Conservation (phyloP, 2,888 invertebrate genomes). For the Parnassius apollo region DNA sequence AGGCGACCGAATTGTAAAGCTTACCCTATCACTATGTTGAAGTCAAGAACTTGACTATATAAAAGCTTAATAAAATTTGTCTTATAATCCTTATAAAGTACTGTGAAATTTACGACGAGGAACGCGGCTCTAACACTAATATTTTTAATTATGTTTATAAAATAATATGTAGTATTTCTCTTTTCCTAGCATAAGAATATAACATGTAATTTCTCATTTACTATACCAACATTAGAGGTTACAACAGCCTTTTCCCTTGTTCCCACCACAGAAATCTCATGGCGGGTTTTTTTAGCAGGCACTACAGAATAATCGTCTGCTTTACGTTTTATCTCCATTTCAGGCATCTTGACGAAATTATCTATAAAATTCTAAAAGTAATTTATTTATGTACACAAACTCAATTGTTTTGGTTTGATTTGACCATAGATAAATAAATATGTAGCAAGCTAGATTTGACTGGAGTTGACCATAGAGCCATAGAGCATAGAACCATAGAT, state of each 20-base stretch:
- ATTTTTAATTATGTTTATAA: background rate
- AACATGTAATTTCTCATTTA: background rate
- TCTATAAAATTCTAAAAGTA: background rate
- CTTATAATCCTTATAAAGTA: too few relatives aligned
- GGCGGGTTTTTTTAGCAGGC: constrained; percentile 84
- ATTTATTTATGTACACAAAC: background rate
- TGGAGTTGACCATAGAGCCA: too few relatives aligned
- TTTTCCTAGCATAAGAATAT: background rate
- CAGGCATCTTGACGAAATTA: constrained; percentile 53
- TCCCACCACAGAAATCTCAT: constrained; percentile 85
- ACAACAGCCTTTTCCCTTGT: constrained; percentile 89
- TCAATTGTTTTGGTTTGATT: background rate
- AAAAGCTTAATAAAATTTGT: too few relatives aligned
- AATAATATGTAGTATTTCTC: background rate
- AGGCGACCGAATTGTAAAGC: too few relatives aligned
- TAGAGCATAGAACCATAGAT: too few relatives aligned
- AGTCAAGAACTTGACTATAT: too few relatives aligned
- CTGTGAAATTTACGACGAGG: too few relatives aligned
- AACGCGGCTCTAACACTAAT: too few relatives aligned
- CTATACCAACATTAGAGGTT: constrained; percentile 80
- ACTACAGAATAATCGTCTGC: constrained; percentile 83
- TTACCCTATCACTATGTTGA: too few relatives aligned
- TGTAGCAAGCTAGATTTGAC: too few relatives aligned
- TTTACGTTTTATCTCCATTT: constrained; percentile 83
- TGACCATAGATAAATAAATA: too few relatives aligned